A percentile compares a stretch with the other conserved stretches of the same genome.
Conservation (phyloP, 1,140 invertebrate genomes). For the Diachasma alloeum region DNA sequence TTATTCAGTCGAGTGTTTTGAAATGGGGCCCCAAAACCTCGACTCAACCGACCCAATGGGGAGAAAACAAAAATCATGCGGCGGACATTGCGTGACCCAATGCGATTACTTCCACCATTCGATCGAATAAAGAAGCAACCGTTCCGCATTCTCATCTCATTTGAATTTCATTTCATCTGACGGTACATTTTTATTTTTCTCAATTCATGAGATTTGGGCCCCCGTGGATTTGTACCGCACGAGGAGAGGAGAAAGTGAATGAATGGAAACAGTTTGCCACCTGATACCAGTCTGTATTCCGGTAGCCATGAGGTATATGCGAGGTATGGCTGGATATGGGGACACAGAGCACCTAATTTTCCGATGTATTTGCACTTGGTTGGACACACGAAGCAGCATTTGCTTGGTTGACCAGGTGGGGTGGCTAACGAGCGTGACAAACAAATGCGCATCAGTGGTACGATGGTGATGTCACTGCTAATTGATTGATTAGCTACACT, state of each 20-base stretch:
- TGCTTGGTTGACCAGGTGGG: slow-evolving; percentile 37
- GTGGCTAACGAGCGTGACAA: slow-evolving; percentile 38
- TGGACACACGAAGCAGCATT: slow-evolving; percentile 28
- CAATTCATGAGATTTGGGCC: background rate
- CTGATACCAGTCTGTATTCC: background rate
- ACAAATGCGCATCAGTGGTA: slow-evolving; percentile 37
- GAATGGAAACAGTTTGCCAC: slow-evolving; percentile 14
- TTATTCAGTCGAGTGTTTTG: slow-evolving; percentile 16
- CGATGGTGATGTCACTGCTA: slow-evolving; percentile 25
- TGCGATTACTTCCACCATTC: slow-evolving; percentile 32
- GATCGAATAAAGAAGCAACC: slow-evolving; percentile 18
- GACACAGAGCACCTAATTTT: slow-evolving; percentile 26
- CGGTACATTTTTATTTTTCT: background rate
- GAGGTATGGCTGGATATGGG: background rate
- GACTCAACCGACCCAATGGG: background rate
- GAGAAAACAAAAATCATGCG: slow-evolving; percentile 13
- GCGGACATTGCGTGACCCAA: slow-evolving; percentile 35
- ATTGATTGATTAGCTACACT: slow-evolving; percentile 35
- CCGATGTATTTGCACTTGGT: slow-evolving; percentile 33
- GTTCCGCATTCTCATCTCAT: slow-evolving; percentile 18
- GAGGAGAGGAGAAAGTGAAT: background rate
- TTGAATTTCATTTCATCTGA: slow-evolving; percentile 16
- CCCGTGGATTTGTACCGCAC: background rate
- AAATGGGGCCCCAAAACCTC: background rate
- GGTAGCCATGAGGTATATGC: background rate